Evolutionary conservation across 1,140 invertebrate genomes (phyloP).

Genomic region (Drosophila melanica): DNA sequence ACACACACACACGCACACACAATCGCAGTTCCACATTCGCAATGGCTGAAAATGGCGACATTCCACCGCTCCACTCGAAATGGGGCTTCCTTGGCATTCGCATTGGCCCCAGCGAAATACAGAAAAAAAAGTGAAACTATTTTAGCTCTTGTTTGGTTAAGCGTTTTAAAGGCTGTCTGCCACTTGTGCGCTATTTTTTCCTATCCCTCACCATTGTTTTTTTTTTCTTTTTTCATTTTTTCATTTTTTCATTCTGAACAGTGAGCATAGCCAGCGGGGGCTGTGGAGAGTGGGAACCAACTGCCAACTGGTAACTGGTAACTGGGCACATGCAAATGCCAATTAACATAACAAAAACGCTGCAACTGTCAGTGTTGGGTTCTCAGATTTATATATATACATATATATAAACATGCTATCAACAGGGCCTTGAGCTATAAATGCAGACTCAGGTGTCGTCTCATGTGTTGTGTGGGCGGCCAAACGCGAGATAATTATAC

Average conservation of each 20-base stretch:
- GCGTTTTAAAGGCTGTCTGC: conserved; percentile 73
- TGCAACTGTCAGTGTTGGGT: conserved; percentile 18
- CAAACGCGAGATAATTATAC: conserved; percentile 46
- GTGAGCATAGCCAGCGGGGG: conserved; percentile 16
- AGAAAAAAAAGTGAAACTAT: conserved; percentile 74
- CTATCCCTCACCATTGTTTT: not conserved
- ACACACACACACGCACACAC: conserved; percentile 4
- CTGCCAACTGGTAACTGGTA: not conserved
- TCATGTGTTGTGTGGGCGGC: conserved; percentile 63
- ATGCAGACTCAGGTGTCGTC: conserved; percentile 78
- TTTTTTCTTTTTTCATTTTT: not conserved
- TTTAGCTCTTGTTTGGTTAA: conserved; percentile 73
- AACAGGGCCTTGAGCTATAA: conserved; percentile 50
- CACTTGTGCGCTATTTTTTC: conserved; percentile 26
- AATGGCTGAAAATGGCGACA: conserved; percentile 66
- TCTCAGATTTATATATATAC: conserved; percentile 1
- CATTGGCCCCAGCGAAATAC: conserved; percentile 29
- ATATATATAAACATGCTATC: conserved; percentile 24
- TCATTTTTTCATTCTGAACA: conserved; percentile 15
- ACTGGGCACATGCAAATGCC: conserved; percentile 60
- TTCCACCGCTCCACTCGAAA: conserved; percentile 64
- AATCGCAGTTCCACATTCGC: conserved; percentile 5
- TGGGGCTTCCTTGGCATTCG: conserved; percentile 60
- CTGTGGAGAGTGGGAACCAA: conserved; percentile 23
- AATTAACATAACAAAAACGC: conserved; percentile 76